Base-by-base conservation (phyloP, 2,797 vertebrate genomes). In the Cyprinella venusta region DNA sequence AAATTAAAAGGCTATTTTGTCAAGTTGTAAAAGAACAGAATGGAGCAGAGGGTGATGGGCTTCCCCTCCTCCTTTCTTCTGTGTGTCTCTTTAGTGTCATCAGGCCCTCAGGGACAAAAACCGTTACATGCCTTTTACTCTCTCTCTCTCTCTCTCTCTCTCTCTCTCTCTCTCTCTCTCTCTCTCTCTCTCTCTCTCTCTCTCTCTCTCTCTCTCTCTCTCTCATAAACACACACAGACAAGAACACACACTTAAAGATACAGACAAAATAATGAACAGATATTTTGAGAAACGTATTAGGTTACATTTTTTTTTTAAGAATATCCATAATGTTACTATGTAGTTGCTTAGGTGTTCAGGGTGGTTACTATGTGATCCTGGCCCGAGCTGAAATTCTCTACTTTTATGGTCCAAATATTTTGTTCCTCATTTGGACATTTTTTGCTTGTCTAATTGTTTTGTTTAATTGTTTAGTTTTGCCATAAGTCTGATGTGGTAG, bases 1-100 rank as follows among this genome's bases (percentile, higher is more conserved):
- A 97, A 97, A 97, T 97, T 97, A 97, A 97, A 97, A 96, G 96
- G 94, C 96, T 96, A 96, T 97, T 97, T 97, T 96, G 95, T 95
- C 94, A 89, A 94, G 95, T 95, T 94, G 94, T 96, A 96, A 96
- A 96, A 94, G 90, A 93, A 91, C 87, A 92, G 90, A 92, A 94
- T 92, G 93, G 91, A 92, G 94, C 91, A 92, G 92, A 91, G 90
- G 89, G 89, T 86, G 67, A 86, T 80, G 80, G 85, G 78, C 33
- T 79, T 82, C 76, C 26, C 79, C 77, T 84, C 85, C 79, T 71
- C 88, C 88, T 89, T 91, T 91, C 89, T 91, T 91, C 90, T 92
- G 93, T 93, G 93, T 91, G 90, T 91, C 92, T 92, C 92, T 89
- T 89, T 85, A 88, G 90, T 92, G 91, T 92, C 92, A 93, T 90